Evolutionary conservation across 2,888 invertebrate species (phyloP).

Genomic region (Apotomis betuletana): DNA sequence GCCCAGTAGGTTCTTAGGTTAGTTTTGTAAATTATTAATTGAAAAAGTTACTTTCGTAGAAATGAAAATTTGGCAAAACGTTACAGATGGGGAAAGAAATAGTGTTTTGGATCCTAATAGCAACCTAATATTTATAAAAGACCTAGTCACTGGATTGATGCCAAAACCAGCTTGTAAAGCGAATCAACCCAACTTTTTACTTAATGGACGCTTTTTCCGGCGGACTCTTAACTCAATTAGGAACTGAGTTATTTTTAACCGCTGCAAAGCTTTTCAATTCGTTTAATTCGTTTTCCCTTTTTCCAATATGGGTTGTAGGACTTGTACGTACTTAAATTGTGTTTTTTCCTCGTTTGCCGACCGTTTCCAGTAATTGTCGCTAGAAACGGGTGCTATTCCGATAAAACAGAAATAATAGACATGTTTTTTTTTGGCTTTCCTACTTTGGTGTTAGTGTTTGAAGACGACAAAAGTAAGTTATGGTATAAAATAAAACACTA

Average conservation of each 20-base stretch:
- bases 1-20: too few relatives aligned
- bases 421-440: background rate
- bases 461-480: background rate
- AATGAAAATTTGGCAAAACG: too few relatives aligned
- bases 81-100: too few relatives aligned
- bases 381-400: background rate
- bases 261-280: conserved; percentile 8
- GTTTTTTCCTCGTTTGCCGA: conserved; percentile 9
- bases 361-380: conserved; percentile 20
- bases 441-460: background rate
- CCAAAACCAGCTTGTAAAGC: conserved; percentile 27
- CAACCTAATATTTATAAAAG: conserved; percentile 9
- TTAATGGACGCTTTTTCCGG: conserved; percentile 32
- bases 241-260: conserved; percentile 2
- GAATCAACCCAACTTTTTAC: conserved; percentile 27
- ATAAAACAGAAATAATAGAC: background rate
- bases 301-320: conserved; percentile 3
- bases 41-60: too few relatives aligned
- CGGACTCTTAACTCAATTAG: conserved; percentile 23
- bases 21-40: too few relatives aligned
- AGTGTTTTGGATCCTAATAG: too few relatives aligned
- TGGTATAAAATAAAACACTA: too few relatives aligned
- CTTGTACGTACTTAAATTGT: background rate
- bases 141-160: conserved; percentile 16
- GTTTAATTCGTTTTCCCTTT: conserved; percentile 1